Conservation (phyloP, 2,797 vertebrate genomes). For the Sebastiscus tertius region DNA sequence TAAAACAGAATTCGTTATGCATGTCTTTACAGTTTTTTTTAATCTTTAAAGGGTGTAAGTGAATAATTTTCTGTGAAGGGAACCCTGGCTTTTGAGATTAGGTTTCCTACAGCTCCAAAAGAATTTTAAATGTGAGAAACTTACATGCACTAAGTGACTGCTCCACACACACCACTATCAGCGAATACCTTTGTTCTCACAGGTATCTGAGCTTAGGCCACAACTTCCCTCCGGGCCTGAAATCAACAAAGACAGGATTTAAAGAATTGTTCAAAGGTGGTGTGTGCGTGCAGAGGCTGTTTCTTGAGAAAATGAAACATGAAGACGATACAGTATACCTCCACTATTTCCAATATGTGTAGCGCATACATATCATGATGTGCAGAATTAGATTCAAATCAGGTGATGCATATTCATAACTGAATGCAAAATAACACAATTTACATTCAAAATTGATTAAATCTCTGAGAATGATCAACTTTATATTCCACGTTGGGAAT, state of each 20-base stretch:
- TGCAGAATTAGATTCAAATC: background rate
- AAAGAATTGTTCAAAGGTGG: conserved; percentile 18
- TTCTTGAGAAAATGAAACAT: conserved; percentile 6
- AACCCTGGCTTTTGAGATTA: conserved; percentile 46
- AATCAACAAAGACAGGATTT: conserved; percentile 43
- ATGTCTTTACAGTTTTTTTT: conserved; percentile 26
- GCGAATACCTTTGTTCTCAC: conserved; percentile 46
- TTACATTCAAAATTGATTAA: background rate
- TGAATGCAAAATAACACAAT: background rate
- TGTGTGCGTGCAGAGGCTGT: background rate
- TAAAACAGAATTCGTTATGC: conserved; percentile 34
- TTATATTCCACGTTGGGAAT: background rate
- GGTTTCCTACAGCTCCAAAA: conserved; percentile 19
- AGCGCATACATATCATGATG: background rate
- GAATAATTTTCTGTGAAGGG: conserved; percentile 35
- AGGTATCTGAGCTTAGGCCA: conserved; percentile 18
- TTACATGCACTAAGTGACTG: conserved; percentile 10
- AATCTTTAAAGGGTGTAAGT: conserved; percentile 47
- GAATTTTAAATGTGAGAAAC: conserved; percentile 30
- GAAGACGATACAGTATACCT: background rate
- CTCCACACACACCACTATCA: conserved; percentile 18
- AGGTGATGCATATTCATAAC: background rate
- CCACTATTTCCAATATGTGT: background rate
- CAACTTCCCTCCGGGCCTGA: conserved; percentile 10
- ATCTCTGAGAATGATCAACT: background rate